A percentile compares a stretch with the other conserved stretches of the same genome.
phyloP scores from a whole-genome alignment of 30 jellyfish, hydroid and myxozoan species.

The Mastigias papua region DNA sequence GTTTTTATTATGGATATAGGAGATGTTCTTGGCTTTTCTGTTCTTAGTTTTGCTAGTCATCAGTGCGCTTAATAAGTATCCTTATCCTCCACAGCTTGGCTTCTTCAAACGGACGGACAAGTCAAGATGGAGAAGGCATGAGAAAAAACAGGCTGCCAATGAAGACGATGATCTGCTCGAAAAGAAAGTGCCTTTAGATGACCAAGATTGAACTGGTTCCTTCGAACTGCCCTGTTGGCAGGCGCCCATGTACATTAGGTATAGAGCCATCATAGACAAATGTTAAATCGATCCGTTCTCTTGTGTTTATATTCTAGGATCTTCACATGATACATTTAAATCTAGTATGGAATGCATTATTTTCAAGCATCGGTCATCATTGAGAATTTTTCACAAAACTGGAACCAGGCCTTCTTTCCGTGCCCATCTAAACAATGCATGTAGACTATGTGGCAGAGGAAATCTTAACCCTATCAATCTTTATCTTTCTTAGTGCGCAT shows the following conservation, averaged over 20 bases:
- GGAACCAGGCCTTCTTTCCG: no score
- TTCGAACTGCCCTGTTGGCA: background rate
- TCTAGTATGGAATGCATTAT: background rate
- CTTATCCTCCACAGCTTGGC: conserved; percentile 70
- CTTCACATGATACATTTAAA: background rate
- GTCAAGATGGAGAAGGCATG: conserved; percentile 32
- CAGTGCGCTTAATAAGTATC: no score
- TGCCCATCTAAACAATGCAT: no score
- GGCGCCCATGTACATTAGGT: background rate
- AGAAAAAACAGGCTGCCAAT: conserved; percentile 23
- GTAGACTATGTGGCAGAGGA: no score
- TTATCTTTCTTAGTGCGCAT: no score
- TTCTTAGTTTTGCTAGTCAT: no score
- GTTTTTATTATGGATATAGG: no score
- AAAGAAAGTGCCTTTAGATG: conserved; percentile 44
- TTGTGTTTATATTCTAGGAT: background rate
- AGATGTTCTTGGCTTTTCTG: no score
- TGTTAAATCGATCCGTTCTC: background rate
- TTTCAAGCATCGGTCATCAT: background rate
- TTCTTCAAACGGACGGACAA: conserved; percentile 81
- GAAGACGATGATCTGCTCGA: conserved; percentile 51
- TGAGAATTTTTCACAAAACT: no score
- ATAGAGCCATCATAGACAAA: background rate
- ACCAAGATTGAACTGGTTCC: background rate
- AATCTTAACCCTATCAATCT: no score